Evolutionary conservation across 2,113 vertebrate species (phyloP).

Genomic region (Butorides virescens): DNA sequence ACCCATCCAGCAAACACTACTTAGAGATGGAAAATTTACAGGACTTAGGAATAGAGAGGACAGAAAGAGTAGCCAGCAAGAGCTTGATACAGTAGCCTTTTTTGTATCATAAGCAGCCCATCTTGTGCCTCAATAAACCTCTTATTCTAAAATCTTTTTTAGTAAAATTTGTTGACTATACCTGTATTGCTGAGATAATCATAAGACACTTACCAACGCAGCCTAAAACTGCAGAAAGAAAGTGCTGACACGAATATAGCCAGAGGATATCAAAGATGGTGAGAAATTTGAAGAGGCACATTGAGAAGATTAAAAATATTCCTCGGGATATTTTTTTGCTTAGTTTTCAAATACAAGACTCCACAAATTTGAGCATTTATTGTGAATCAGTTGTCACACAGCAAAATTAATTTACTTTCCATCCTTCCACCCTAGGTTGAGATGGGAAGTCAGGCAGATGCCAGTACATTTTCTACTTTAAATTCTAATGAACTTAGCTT

Average conservation of each 20-base stretch:
- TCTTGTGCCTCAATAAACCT: neutral
- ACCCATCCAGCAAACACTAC: neutral
- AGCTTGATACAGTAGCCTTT: neutral
- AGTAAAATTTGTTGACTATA: neutral
- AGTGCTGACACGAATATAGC: neutral
- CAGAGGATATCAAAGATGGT: neutral
- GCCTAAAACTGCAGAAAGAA: neutral
- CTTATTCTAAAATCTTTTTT: neutral
- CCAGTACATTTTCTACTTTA: neutral
- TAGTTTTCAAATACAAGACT: neutral
- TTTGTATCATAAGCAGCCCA: neutral
- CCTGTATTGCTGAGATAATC: neutral
- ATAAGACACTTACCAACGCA: neutral
- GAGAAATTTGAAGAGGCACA: neutral
- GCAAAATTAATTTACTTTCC: neutral
- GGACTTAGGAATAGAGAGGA: neutral
- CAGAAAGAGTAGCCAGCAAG: neutral
- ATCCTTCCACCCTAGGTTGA: neutral
- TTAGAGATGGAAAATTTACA: neutral
- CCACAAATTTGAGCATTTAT: neutral
- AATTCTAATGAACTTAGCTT: neutral
- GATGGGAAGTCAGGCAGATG: neutral
- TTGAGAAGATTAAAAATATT: neutral
- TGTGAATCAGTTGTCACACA: neutral
- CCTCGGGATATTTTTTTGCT: neutral